Percentiles rank a stretch among this genome's conserved stretches.
Evolutionary conservation across 1,140 invertebrate species (phyloP).

Genomic region (Agrypnia vestita): DNA sequence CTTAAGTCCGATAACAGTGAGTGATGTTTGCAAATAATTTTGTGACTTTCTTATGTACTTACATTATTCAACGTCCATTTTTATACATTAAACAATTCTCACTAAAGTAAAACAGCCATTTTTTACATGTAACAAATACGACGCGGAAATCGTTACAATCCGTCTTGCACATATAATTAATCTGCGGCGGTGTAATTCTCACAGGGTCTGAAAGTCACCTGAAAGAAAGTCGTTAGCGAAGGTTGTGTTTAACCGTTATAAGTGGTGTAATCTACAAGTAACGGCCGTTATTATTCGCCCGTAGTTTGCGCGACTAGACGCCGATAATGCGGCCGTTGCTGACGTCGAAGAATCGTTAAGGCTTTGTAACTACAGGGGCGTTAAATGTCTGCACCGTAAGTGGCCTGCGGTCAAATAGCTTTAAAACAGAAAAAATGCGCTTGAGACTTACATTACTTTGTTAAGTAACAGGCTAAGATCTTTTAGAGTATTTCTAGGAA

Average conservation of each 20-base stretch:
- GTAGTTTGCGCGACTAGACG: conserved; percentile 44
- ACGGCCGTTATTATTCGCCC: conserved; percentile 46
- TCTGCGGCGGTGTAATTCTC: conserved; percentile 19
- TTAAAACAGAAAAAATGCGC: background rate
- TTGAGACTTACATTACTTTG: background rate
- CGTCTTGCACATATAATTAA: conserved; percentile 19
- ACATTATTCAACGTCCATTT: too few species aligned
- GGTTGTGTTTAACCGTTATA: conserved; percentile 36
- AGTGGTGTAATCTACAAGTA: conserved; percentile 47
- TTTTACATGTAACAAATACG: conserved; percentile 2
- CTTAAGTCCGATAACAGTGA: too few species aligned
- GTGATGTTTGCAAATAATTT: too few species aligned
- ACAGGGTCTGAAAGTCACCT: conserved; percentile 2
- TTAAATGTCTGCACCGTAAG: background rate
- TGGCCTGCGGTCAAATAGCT: background rate
- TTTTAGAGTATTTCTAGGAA: too few species aligned
- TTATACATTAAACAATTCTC: background rate
- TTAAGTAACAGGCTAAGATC: too few species aligned
- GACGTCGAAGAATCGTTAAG: conserved; percentile 45
- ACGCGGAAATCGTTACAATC: conserved; percentile 15
- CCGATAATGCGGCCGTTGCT: conserved; percentile 18
- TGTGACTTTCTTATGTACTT: too few species aligned
- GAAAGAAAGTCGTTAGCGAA: conserved; percentile 27
- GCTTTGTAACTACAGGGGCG: conserved; percentile 18
- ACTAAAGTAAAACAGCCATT: background rate